Base-by-base conservation (phyloP, 2,113 vertebrate genomes). In the Haemorhous mexicanus region DNA sequence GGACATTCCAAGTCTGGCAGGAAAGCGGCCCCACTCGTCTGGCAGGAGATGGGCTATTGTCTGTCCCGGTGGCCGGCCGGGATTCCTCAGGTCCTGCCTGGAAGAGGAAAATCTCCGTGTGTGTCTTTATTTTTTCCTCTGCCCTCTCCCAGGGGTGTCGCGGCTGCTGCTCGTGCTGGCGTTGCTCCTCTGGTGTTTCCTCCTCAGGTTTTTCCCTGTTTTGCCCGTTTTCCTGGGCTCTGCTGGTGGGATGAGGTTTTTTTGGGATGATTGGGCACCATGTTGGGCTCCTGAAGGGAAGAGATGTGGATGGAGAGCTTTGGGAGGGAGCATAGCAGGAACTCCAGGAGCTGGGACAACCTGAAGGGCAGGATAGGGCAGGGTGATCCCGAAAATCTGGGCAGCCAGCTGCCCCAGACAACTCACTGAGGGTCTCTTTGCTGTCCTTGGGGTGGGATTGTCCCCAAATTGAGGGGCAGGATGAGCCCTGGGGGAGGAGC, bases 1-100 rank as follows among this genome's bases (percentile, higher is more conserved):
- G 93, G 96, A 95, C 94, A 49, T 96, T 95, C 91, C 94, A 72
- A 77, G 96, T 96, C 96, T 94, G 93, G 88, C 95, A 96, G 96
- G 96, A 97, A 97, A 96, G 87, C 27, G 1, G 23, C 63, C 75
- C 75, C 6, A 7, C 64, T 93, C 4, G 26, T 94, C 96, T 96
- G 95, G 95, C 96, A 97, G 94, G 92, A 95, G 93, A 95, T 58
- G 85, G 93, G 72, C 95, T 56, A 97, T 97, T 97, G 95, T 97
- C 94, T 92, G 79, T 69, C 24, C 93, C 3, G 13, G 10, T 91
- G 93, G 93, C 95, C 80, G 1, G 86, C 89, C 32, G 89, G 96
- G 96, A 96, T 96, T 97, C 96, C 96, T 95, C 41, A 4, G 78
- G 46, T 35, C 76, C 64, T 87, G 62, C 58, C 43, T 90, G 90